Evolutionary conservation across 2,797 vertebrate species (phyloP).

Genomic region (Spondyliosoma cantharus): DNA sequence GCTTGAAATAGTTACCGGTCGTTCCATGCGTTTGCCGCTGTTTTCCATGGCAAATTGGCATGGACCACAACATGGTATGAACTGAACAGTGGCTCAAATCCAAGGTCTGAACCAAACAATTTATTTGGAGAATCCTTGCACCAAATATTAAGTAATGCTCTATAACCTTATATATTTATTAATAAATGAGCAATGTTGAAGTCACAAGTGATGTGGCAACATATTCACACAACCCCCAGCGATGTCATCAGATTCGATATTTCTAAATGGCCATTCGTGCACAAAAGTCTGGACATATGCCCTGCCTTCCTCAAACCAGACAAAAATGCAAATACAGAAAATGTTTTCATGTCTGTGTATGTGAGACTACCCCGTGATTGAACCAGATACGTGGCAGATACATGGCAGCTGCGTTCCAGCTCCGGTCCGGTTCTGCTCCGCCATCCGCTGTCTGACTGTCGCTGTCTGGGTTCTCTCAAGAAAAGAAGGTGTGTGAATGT

Average conservation of each 20-base stretch:
- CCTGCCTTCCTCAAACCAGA: background rate
- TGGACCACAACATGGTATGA: no score
- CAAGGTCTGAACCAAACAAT: no score
- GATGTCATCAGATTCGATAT: background rate
- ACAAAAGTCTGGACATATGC: background rate
- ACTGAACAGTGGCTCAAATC: no score
- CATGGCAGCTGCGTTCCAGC: no score
- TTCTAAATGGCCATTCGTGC: background rate
- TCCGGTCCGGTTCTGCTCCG: no score
- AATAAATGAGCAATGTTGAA: background rate
- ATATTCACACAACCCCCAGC: background rate
- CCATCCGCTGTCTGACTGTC: no score
- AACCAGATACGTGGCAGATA: no score
- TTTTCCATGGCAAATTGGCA: no score
- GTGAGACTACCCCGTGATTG: no score
- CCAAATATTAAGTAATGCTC: background rate
- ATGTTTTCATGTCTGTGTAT: background rate
- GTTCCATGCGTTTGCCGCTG: no score
- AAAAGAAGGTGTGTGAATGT: background rate
- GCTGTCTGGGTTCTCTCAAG: background rate
- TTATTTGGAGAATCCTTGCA: no score
- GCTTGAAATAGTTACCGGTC: no score
- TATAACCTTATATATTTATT: background rate
- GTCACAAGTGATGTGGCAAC: background rate
- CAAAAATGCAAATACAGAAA: background rate